phyloP scores from a whole-genome alignment of 2,113 vertebrate genomes.

The Sinocyclocheilus anshuiensis region DNA sequence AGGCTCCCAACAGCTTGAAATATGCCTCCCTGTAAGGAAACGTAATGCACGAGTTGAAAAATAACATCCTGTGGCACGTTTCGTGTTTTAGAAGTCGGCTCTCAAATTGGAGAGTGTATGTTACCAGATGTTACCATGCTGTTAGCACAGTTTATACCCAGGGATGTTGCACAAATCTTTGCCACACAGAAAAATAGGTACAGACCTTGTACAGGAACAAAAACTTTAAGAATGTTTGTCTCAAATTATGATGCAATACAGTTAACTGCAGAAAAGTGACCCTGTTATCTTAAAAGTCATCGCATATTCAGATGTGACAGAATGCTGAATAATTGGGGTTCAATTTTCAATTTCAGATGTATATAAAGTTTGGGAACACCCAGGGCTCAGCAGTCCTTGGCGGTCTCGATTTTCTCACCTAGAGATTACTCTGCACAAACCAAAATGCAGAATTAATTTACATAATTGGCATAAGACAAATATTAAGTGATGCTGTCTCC shows the following conservation, averaged over 20 bases:
- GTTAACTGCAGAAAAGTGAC: background rate
- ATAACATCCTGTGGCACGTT: slow-evolving; percentile 19
- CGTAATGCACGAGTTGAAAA: slow-evolving; percentile 10
- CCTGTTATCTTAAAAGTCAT: background rate
- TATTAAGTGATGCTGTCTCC: slow-evolving; percentile 37
- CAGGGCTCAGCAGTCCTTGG: background rate
- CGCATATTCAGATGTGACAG: background rate
- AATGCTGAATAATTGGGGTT: background rate
- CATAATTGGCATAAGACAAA: slow-evolving; percentile 19
- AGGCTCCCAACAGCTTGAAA: background rate
- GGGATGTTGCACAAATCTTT: background rate
- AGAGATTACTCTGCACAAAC: background rate
- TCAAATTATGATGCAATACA: background rate
- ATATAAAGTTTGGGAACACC: background rate
- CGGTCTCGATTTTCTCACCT: background rate
- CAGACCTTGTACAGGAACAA: background rate
- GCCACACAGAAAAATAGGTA: background rate
- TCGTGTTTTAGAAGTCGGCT: slow-evolving; percentile 15
- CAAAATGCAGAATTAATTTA: slow-evolving; percentile 19
- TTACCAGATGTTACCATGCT: slow-evolving; percentile 20
- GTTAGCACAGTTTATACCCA: background rate
- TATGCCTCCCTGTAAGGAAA: slow-evolving; percentile 7
- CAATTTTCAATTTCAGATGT: background rate
- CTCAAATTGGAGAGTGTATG: background rate
- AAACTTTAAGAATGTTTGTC: background rate